These are phyloP conservation scores for Autographa pulchrina DNA, from an alignment of 2,888 invertebrate genomes.

Conservation along the genomic window DNA sequence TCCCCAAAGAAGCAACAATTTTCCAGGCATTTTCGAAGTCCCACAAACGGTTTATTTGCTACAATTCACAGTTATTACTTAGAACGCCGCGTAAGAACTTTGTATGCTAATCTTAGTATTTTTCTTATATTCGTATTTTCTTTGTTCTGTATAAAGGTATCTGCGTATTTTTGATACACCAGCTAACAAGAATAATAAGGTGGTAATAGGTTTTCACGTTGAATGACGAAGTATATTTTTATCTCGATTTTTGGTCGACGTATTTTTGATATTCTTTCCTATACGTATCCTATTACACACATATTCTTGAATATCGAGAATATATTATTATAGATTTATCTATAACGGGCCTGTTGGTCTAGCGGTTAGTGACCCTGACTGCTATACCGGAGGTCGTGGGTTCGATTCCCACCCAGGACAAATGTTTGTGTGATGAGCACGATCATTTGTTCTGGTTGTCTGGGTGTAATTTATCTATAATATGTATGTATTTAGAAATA, in stretches of 20 bases:
- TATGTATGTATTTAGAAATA: too few relatives aligned
- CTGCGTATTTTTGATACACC: not conserved
- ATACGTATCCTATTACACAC: too few relatives aligned
- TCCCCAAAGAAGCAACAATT: not conserved
- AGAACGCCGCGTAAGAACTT: not conserved
- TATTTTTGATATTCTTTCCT: not conserved
- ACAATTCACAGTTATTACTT: not conserved
- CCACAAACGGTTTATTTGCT: not conserved
- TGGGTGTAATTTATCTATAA: too few relatives aligned
- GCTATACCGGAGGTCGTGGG: too few relatives aligned
- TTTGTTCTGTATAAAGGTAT: not conserved
- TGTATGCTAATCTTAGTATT: constrained; percentile 8
- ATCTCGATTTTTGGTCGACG: not conserved
- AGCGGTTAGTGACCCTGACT: too few relatives aligned
- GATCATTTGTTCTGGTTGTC: too few relatives aligned
- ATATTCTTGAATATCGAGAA: too few relatives aligned
- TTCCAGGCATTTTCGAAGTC: not conserved
- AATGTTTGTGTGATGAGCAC: too few relatives aligned
- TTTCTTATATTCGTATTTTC: not conserved
- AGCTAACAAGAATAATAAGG: not conserved
- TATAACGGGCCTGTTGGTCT: too few relatives aligned
- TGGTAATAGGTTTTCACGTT: not conserved
- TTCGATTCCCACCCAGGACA: too few relatives aligned
- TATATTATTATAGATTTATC: too few relatives aligned
- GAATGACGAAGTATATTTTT: not conserved